Percentiles rank a stretch among this genome's conserved stretches.
Evolutionary conservation across 2,888 invertebrate species (phyloP).

Genomic region (Pharmacophagus antenor): DNA sequence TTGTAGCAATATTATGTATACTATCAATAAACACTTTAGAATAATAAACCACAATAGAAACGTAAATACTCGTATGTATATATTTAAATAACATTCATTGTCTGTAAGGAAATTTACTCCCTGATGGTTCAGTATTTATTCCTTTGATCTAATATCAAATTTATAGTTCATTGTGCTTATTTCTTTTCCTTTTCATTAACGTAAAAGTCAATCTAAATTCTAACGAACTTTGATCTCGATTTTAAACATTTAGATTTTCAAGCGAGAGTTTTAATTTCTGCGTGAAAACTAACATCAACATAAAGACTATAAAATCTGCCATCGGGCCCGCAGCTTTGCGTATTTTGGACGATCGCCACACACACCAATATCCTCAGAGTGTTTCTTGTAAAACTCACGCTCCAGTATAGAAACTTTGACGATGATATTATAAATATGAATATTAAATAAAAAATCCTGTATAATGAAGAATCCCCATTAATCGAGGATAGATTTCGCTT

Average conservation of each 20-base stretch:
- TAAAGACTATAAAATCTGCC: conserved; percentile 38
- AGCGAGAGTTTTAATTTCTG: conserved; percentile 20
- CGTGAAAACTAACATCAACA: conserved; percentile 22
- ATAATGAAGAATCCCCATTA: too few relatives aligned
- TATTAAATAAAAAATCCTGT: neutral
- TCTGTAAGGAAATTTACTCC: neutral
- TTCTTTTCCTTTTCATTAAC: conserved; percentile 1
- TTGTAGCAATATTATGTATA: neutral
- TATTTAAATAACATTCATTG: neutral
- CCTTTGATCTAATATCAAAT: conserved; percentile 11
- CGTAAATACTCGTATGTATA: neutral
- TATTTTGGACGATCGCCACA: conserved; percentile 49
- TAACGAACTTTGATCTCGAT: conserved; percentile 18
- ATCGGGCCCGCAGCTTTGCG: conserved; percentile 42
- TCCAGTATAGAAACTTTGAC: conserved; percentile 3
- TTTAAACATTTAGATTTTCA: conserved; percentile 7
- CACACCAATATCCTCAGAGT: conserved; percentile 37
- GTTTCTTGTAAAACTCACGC: conserved; percentile 30
- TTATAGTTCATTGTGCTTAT: conserved; percentile 10
- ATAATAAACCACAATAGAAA: neutral
- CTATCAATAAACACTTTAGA: neutral
- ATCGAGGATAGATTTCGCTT: too few relatives aligned
- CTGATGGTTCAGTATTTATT: neutral
- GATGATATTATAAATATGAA: neutral
- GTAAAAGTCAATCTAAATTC: neutral